Percentiles rank a stretch among this genome's conserved stretches.
These are phyloP conservation scores for Drosophila pegasa DNA, from an alignment of 2,888 invertebrate genomes.

Conservation along the genomic window DNA sequence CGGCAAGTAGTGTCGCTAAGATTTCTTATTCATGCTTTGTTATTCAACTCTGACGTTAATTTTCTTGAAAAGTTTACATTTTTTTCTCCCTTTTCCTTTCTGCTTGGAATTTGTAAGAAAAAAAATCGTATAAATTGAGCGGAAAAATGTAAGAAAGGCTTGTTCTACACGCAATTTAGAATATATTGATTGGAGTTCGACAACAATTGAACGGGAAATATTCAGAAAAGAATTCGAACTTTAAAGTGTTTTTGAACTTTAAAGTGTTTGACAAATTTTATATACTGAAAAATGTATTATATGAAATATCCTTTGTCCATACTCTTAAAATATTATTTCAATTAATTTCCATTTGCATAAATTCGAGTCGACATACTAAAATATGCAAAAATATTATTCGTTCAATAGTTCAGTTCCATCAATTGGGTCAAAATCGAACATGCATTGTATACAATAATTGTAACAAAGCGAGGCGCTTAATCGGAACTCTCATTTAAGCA, in stretches of 20 bases:
- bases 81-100: slow-evolving; percentile 18
- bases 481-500: slow-evolving; percentile 32
- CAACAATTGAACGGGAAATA: not conserved
- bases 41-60: slow-evolving; percentile 78
- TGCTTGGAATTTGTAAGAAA: slow-evolving; percentile 17
- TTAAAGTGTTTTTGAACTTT: not conserved
- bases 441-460: slow-evolving; percentile 48
- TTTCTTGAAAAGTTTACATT: slow-evolving; percentile 59
- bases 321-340: not conserved
- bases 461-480: slow-evolving; percentile 37
- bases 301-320: not conserved
- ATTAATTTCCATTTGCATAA: not conserved
- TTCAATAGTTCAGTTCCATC: slow-evolving; percentile 4
- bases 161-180: slow-evolving; percentile 55
- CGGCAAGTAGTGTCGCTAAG: slow-evolving; percentile 54
- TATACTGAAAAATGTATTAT: not conserved
- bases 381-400: not conserved
- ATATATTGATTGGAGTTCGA: slow-evolving; percentile 1
- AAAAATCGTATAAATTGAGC: slow-evolving; percentile 38
- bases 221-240: not conserved
- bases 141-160: slow-evolving; percentile 25
- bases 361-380: not conserved
- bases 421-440: slow-evolving; percentile 40
- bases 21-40: slow-evolving; percentile 72
- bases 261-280: not conserved